These are phyloP conservation scores for Enteromius treurensis DNA, from an alignment of 2,797 vertebrate species.

Conservation along the genomic window DNA sequence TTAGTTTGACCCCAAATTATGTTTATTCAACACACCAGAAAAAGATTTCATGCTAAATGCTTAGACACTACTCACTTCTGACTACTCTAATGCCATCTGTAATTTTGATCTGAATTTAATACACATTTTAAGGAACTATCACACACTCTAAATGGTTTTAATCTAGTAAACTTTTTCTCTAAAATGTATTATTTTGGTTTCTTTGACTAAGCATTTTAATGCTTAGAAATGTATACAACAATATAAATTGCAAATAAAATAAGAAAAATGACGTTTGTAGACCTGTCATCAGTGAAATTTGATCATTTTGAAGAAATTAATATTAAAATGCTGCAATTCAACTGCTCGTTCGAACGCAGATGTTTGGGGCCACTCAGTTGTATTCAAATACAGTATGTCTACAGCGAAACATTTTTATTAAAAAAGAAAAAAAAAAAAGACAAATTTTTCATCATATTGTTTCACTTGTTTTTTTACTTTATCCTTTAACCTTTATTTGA, in stretches of 20 bases:
- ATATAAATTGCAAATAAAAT: not conserved
- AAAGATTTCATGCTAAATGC: not conserved
- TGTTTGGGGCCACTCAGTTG: conserved; percentile 47
- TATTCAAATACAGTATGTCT: not conserved
- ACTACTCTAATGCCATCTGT: not conserved
- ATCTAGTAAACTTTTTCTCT: not conserved
- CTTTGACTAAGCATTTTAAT: not conserved
- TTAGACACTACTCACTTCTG: not conserved
- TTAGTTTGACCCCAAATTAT: not conserved
- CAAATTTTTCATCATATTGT: not conserved
- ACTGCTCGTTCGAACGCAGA: conserved; percentile 16
- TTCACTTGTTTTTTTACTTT: not conserved
- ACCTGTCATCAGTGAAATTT: conserved; percentile 3
- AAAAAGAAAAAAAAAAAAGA: not conserved
- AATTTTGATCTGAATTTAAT: not conserved
- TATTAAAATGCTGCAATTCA: conserved; percentile 19
- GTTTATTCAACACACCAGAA: not conserved
- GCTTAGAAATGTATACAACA: not conserved
- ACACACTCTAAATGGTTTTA: not conserved
- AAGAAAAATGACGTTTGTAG: not conserved
- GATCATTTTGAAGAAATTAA: not conserved
- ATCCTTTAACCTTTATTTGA: conserved; percentile 8
- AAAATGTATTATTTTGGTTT: not conserved
- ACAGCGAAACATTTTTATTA: not conserved
- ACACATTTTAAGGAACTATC: not conserved